phyloP scores from a whole-genome alignment of 2,797 vertebrate species.

The Acipenser ruthenus region DNA sequence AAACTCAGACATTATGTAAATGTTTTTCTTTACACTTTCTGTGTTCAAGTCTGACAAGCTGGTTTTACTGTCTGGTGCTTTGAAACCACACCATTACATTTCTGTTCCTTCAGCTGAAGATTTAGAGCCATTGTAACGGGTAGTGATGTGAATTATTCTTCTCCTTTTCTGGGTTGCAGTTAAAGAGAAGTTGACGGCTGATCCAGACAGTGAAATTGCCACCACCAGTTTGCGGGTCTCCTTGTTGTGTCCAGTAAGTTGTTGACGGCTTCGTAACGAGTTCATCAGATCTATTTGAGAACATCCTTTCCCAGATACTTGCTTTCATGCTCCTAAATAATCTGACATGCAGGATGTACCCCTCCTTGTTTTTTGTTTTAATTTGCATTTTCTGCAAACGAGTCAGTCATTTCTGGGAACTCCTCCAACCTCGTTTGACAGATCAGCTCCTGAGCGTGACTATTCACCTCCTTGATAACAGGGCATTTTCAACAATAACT shows the following conservation, averaged over 20 bases:
- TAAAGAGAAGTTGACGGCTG: slow-evolving; percentile 93
- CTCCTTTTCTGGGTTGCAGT: slow-evolving; percentile 54
- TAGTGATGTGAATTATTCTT: not conserved
- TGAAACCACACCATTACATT: not conserved
- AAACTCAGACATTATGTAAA: slow-evolving; percentile 3
- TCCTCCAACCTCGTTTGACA: too few species aligned
- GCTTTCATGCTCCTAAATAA: not conserved
- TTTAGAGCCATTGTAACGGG: not conserved
- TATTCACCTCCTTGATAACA: too few species aligned
- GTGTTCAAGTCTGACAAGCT: slow-evolving; percentile 17
- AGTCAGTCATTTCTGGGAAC: too few species aligned
- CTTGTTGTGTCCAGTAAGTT: slow-evolving; percentile 89
- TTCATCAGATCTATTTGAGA: not conserved
- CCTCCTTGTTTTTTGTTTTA: too few species aligned
- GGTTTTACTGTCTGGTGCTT: slow-evolving; percentile 6
- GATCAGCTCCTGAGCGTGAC: too few species aligned
- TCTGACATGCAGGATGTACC: too few species aligned
- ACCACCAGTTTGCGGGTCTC: slow-evolving; percentile 95
- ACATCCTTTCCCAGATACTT: not conserved
- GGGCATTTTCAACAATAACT: too few species aligned
- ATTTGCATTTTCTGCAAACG: too few species aligned
- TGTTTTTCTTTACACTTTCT: slow-evolving; percentile 15
- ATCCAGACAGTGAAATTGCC: slow-evolving; percentile 96
- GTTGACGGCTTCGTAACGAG: not conserved
- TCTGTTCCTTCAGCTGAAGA: too few species aligned